phyloP scores from a whole-genome alignment of 2,888 invertebrate genomes.

The Halictus ligatus region DNA sequence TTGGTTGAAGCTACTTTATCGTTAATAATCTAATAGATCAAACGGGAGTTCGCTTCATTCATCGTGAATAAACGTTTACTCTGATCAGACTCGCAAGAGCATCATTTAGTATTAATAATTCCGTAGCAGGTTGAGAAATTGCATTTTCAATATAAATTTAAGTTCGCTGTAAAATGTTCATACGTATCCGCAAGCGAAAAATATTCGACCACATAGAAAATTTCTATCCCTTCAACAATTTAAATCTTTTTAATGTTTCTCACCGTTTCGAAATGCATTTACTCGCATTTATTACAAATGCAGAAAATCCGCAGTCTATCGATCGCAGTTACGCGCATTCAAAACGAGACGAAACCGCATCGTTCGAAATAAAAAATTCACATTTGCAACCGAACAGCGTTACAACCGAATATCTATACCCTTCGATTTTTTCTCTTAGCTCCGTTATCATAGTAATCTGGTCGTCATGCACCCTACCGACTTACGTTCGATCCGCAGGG shows the following conservation, averaged over 20 bases:
- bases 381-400: too few relatives aligned
- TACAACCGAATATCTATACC: neutral
- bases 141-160: neutral
- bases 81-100: neutral
- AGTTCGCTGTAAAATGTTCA: neutral
- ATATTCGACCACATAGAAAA: too few relatives aligned
- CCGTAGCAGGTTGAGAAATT: neutral
- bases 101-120: neutral
- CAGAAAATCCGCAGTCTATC: too few relatives aligned
- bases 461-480: neutral
- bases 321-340: too few relatives aligned
- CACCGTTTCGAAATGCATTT: too few relatives aligned
- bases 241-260: too few relatives aligned
- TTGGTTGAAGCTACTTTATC: neutral
- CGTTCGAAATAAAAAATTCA: neutral
- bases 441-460: neutral
- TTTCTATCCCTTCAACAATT: too few relatives aligned
- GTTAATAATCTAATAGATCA: neutral
- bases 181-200: neutral
- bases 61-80: neutral
- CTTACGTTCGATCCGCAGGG: constrained; percentile 23
- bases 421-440: neutral
- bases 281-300: too few relatives aligned
- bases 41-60: neutral
- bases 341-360: too few relatives aligned